Conservation (phyloP, 1,140 invertebrate species). For the Bombus confusus region DNA sequence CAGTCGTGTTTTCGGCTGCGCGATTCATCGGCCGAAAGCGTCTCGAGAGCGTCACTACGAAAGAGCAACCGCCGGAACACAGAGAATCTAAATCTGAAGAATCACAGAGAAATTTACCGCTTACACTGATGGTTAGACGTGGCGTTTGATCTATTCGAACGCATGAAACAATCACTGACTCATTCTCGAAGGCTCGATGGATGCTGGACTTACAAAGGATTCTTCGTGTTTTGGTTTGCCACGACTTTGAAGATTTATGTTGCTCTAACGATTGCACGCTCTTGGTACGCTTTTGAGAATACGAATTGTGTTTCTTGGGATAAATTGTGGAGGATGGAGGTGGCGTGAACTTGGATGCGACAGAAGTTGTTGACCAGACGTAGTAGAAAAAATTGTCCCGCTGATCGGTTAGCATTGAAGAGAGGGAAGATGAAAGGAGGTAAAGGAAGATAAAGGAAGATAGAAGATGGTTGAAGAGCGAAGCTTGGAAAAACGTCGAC, state of each 20-base stretch:
- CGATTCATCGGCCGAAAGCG: neutral
- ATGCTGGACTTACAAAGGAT: neutral
- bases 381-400: constrained; percentile 27
- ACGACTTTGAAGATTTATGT: neutral
- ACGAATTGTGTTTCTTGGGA: neutral
- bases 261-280: neutral
- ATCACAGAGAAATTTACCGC: neutral
- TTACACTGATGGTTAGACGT: neutral
- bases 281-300: neutral
- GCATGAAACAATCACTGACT: neutral
- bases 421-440: neutral
- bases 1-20: neutral
- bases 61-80: neutral
- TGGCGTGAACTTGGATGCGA: neutral
- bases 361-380: constrained; percentile 12
- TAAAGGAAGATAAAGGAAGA: constrained; percentile 1
- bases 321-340: neutral
- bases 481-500: constrained; percentile 34
- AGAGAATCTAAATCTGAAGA: neutral
- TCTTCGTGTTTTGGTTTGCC: neutral
- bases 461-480: constrained; percentile 1
- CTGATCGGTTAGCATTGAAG: constrained; percentile 24
- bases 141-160: neutral
- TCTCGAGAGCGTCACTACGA: neutral
- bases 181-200: neutral